phyloP scores from a whole-genome alignment of 1,140 invertebrate genomes.

The Trachymyrmex septentrionalis region DNA sequence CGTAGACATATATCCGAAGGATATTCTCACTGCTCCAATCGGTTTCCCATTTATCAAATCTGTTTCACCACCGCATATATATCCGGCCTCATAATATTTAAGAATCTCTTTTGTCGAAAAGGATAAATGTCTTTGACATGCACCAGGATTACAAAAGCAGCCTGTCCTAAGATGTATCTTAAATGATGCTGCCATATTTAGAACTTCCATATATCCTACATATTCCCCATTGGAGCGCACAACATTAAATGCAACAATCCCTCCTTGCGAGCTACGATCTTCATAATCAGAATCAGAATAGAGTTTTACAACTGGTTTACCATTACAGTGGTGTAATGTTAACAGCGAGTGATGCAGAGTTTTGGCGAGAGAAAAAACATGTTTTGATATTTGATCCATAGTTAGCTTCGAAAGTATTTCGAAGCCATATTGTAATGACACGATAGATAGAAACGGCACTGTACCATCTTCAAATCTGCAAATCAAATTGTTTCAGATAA shows the following conservation, averaged over 20 bases:
- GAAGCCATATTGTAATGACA: conserved; percentile 94
- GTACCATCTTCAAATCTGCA: conserved; percentile 98
- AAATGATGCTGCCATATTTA: conserved; percentile 95
- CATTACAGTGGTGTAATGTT: conserved; percentile 92
- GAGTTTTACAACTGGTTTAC: conserved; percentile 89
- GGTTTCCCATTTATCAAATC: conserved; percentile 96
- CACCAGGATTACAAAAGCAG: conserved; percentile 98
- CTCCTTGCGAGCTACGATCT: conserved; percentile 90
- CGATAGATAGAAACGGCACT: conserved; percentile 94
- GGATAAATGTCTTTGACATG: conserved; percentile 94
- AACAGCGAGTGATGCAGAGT: conserved; percentile 90
- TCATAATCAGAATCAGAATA: conserved; percentile 92
- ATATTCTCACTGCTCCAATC: conserved; percentile 96
- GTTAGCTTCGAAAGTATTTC: conserved; percentile 89
- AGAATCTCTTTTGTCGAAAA: conserved; percentile 91
- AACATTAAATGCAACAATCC: conserved; percentile 96
- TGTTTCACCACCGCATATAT: conserved; percentile 96
- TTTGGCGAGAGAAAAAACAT: conserved; percentile 92
- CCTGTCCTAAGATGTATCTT: conserved; percentile 96
- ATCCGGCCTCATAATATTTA: conserved; percentile 94
- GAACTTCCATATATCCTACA: conserved; percentile 96
- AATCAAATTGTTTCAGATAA: conserved; percentile 70
- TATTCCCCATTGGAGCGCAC: conserved; percentile 91
- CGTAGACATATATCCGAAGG: conserved; percentile 97
- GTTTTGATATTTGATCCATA: conserved; percentile 90